phyloP scores from a whole-genome alignment of 92 coral and sea anemone species.

The Porites rus region DNA sequence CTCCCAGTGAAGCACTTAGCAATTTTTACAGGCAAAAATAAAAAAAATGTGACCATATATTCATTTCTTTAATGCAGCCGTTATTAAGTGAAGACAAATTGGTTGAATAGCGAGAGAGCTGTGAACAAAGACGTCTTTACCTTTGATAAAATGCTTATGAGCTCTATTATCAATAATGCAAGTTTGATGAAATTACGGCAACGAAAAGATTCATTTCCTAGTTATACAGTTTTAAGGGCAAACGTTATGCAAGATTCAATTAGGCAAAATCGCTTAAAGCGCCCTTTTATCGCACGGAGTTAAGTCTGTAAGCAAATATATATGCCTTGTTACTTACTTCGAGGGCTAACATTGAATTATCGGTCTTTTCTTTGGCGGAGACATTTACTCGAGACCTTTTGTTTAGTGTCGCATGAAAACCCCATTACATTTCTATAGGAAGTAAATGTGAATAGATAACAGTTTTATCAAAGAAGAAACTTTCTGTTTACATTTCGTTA shows the following conservation, averaged over 20 bases:
- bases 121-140: slow-evolving; percentile 79
- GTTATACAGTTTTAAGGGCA: slow-evolving; percentile 57
- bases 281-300: slow-evolving; percentile 51
- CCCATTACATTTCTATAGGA: slow-evolving; percentile 89
- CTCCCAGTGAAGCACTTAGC: neutral
- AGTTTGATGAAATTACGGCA: slow-evolving; percentile 77
- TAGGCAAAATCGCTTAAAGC: slow-evolving; percentile 64
- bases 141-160: slow-evolving; percentile 70
- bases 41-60: slow-evolving; percentile 30
- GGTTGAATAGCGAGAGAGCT: slow-evolving; percentile 61
- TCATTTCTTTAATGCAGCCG: slow-evolving; percentile 45
- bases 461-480: slow-evolving; percentile 71
- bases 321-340: slow-evolving; percentile 43
- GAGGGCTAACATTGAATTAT: slow-evolving; percentile 68
- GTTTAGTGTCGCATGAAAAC: slow-evolving; percentile 82
- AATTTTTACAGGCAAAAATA: slow-evolving; percentile 18
- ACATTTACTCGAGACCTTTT: slow-evolving; percentile 76
- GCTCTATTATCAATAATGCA: slow-evolving; percentile 66
- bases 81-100: slow-evolving; percentile 73
- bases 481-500: slow-evolving; percentile 74
- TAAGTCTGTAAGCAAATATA: slow-evolving; percentile 76
- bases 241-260: slow-evolving; percentile 80
- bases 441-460: slow-evolving; percentile 85
- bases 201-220: slow-evolving; percentile 58
- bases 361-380: slow-evolving; percentile 62